Evolutionary conservation across 2,888 invertebrate genomes (phyloP).

Genomic region (Synergus gifuensis): DNA sequence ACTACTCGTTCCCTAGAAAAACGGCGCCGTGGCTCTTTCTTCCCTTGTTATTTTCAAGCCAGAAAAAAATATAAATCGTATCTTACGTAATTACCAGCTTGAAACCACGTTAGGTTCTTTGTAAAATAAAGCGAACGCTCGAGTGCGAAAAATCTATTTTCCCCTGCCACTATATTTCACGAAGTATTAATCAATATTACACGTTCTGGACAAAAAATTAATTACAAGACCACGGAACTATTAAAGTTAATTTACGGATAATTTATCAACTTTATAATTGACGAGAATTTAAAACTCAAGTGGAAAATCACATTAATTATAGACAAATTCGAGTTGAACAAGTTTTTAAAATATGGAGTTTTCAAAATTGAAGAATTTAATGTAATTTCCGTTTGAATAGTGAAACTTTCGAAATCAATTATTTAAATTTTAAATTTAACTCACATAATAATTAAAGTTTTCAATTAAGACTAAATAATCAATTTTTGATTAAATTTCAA

Average conservation of each 20-base stretch:
- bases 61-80: constrained; percentile 46
- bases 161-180: not conserved
- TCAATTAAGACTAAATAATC: too few species aligned
- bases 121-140: constrained; percentile 29
- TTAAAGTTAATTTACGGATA: not conserved
- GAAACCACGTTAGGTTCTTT: constrained; percentile 39
- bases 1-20: not conserved
- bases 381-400: too few species aligned
- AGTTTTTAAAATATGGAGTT: too few species aligned
- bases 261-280: not conserved
- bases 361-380: too few species aligned
- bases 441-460: too few species aligned
- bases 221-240: not conserved
- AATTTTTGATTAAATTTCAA: too few species aligned
- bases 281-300: not conserved
- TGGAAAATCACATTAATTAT: not conserved
- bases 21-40: not conserved
- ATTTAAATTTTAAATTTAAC: too few species aligned
- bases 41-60: constrained; percentile 17
- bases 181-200: constrained; percentile 15
- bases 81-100: constrained; percentile 47
- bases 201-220: not conserved
- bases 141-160: constrained; percentile 26
- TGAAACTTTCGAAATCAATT: too few species aligned
- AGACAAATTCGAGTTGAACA: not conserved